Percentiles rank a stretch among this genome's conserved stretches.
Conservation (phyloP, 1,140 invertebrate species). For the Drosophila miranda region DNA sequence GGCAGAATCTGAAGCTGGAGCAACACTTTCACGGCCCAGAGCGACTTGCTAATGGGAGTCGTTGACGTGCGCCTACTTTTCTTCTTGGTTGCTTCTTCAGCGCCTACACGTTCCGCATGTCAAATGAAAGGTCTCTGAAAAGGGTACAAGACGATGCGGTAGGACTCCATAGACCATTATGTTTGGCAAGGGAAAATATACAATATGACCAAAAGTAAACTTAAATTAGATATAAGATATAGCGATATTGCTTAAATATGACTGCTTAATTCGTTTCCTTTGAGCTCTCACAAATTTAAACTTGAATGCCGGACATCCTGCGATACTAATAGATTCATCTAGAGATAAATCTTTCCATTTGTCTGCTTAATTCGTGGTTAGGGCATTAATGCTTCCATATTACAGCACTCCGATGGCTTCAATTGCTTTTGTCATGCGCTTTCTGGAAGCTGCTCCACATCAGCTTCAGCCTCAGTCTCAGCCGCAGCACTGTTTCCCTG, state of each 20-base stretch:
- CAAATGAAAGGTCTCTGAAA: slow-evolving; percentile 1
- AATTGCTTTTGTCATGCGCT: slow-evolving; percentile 19
- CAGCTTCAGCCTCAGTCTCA: slow-evolving; percentile 9
- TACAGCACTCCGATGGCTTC: background rate
- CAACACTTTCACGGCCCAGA: slow-evolving; percentile 81
- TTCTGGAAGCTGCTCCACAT: slow-evolving; percentile 67
- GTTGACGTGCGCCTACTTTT: slow-evolving; percentile 72
- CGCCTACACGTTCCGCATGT: slow-evolving; percentile 49
- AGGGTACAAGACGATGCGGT: slow-evolving; percentile 9
- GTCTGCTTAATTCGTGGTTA: background rate
- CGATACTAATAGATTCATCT: no score
- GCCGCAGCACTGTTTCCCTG: slow-evolving; percentile 1
- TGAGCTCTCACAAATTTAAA: no score
- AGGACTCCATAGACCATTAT: no score
- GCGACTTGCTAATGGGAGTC: slow-evolving; percentile 74
- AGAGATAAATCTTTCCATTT: no score
- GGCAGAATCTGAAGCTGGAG: slow-evolving; percentile 26
- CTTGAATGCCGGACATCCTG: background rate
- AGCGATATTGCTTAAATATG: no score
- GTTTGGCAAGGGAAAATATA: no score
- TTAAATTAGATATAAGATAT: background rate
- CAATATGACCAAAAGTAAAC: no score
- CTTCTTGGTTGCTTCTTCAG: slow-evolving; percentile 36
- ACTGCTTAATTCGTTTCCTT: no score
- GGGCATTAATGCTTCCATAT: background rate